These are phyloP conservation scores for Ageneiosus marmoratus DNA, from an alignment of 2,113 vertebrate species.

Conservation along the genomic window DNA sequence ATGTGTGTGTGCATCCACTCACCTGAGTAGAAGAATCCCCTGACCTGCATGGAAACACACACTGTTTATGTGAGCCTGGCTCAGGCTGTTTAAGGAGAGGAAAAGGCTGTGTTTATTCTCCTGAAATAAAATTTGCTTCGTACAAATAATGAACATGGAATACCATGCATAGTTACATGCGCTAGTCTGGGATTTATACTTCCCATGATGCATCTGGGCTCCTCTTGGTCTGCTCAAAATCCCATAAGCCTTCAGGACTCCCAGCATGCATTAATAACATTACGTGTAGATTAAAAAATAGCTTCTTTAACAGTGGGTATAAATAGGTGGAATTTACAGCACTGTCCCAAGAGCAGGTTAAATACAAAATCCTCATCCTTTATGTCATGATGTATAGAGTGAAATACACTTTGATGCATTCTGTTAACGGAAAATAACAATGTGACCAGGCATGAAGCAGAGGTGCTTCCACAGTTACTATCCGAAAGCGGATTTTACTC, in stretches of 20 bases:
- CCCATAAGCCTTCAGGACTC: not conserved
- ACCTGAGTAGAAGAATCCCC: slow-evolving; percentile 41
- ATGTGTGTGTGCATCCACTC: slow-evolving; percentile 33
- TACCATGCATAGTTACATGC: not conserved
- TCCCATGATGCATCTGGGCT: slow-evolving; percentile 15
- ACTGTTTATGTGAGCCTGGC: slow-evolving; percentile 29
- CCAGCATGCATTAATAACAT: not conserved
- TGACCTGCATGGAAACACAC: slow-evolving; percentile 25
- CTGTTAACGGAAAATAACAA: not conserved
- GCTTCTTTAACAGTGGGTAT: not conserved
- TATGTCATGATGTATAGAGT: too few species aligned
- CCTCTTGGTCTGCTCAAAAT: not conserved
- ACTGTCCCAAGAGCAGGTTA: too few species aligned
- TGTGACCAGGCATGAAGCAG: too few species aligned
- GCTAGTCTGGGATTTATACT: not conserved
- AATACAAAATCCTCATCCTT: too few species aligned
- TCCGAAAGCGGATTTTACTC: not conserved
- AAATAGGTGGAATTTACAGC: not conserved
- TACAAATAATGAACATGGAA: not conserved
- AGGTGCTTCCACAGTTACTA: not conserved
- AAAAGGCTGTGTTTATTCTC: slow-evolving; percentile 34
- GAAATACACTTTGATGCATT: not conserved
- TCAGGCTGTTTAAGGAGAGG: not conserved
- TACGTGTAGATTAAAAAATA: too few species aligned
- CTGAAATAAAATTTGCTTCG: slow-evolving; percentile 15